Conservation (phyloP, 1,140 invertebrate genomes). For the Ceratosolen fusciceps region DNA sequence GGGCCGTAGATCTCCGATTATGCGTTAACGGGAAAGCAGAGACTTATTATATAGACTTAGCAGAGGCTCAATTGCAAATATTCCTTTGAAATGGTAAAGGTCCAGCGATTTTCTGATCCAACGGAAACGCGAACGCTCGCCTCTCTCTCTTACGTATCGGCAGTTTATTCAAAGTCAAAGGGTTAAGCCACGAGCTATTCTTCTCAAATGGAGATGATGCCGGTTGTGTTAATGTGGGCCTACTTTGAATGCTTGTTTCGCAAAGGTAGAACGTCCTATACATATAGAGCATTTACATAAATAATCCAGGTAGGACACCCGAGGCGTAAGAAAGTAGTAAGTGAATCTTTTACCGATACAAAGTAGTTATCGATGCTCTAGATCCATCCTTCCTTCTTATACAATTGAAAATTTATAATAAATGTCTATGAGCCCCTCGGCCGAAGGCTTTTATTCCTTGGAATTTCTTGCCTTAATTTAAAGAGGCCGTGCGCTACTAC, state of each 20-base stretch:
- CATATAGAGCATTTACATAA: not conserved
- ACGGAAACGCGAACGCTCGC: not conserved
- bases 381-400: not conserved
- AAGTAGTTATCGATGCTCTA: not conserved
- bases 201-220: not conserved
- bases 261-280: not conserved
- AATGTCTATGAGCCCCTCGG: not conserved
- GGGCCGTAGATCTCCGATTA: too few species aligned
- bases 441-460: not conserved
- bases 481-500: not conserved
- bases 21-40: too few species aligned
- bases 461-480: not conserved
- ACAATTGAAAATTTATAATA: constrained; percentile 12
- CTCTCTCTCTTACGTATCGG: not conserved
- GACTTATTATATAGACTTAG: too few species aligned
- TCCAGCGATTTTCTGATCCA: constrained; percentile 40
- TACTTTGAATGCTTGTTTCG: constrained; percentile 9
- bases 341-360: not conserved
- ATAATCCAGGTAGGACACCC: not conserved
- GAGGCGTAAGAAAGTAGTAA: not conserved
- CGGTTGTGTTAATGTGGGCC: not conserved
- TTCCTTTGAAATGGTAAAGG: constrained; percentile 47
- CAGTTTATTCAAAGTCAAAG: not conserved
- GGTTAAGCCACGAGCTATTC: not conserved
- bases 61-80: constrained; percentile 57